A percentile compares a stretch with the other conserved stretches of the same genome.
Conservation (phyloP, 1,140 invertebrate genomes). For the Drosophila watanabei region DNA sequence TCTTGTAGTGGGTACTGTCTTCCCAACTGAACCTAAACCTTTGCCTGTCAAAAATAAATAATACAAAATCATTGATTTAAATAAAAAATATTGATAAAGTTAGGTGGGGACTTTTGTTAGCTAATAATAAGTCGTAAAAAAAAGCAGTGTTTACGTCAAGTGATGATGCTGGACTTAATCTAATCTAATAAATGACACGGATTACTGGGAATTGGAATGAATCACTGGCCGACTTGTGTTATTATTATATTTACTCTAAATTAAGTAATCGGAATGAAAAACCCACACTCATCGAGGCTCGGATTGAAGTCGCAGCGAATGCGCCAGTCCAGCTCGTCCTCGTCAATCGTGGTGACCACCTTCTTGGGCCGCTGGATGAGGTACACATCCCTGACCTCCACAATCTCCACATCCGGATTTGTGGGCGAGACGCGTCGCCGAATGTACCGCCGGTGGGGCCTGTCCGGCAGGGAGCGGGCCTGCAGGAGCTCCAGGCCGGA, state of each 20-base stretch:
- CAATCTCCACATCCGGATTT: conserved; percentile 32
- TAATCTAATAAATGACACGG: background rate
- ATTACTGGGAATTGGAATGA: background rate
- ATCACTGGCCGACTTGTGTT: background rate
- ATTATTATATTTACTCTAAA: background rate
- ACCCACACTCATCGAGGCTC: conserved; percentile 16
- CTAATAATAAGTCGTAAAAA: background rate
- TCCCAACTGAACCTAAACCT: background rate
- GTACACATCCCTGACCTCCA: conserved; percentile 58
- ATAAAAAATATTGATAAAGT: background rate
- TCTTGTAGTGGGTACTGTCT: background rate
- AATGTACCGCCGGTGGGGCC: conserved; percentile 25
- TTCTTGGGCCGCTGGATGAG: conserved; percentile 40
- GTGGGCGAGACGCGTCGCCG: conserved; percentile 21
- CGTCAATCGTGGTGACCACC: conserved; percentile 13
- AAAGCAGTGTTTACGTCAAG: background rate
- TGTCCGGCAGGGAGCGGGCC: conserved; percentile 19
- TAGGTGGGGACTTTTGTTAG: background rate
- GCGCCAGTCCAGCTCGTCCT: conserved; percentile 30
- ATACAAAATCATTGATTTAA: too few relatives aligned
- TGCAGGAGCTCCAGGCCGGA: conserved; percentile 13
- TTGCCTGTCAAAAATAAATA: background rate
- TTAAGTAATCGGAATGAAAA: background rate
- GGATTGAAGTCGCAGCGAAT: conserved; percentile 39
- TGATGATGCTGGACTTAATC: background rate